Evolutionary conservation across 2,113 vertebrate species (phyloP).

Genomic region (Numida meleagris): DNA sequence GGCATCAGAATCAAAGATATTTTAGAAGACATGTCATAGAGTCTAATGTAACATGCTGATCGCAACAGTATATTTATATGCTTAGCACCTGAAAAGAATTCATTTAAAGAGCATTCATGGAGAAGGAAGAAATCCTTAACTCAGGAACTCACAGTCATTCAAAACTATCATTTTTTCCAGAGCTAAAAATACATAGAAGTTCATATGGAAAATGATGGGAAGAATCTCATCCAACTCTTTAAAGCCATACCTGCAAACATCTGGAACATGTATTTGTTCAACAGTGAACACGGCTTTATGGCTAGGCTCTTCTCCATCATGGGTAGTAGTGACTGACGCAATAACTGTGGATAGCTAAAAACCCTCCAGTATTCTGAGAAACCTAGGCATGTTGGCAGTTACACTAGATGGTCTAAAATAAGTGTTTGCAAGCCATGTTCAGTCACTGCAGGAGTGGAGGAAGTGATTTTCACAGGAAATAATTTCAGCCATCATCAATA

Average conservation of each 20-base stretch:
- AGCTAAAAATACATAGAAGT: neutral
- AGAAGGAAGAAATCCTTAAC: neutral
- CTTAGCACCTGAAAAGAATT: neutral
- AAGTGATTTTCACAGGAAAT: slow-evolving; percentile 12
- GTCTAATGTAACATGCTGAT: neutral
- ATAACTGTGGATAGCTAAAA: neutral
- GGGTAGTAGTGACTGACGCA: neutral
- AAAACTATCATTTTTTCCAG: neutral
- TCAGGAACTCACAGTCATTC: neutral
- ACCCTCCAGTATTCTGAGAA: neutral
- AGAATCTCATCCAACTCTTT: neutral
- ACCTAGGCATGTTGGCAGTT: neutral
- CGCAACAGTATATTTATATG: neutral
- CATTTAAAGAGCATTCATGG: neutral
- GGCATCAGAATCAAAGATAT: neutral
- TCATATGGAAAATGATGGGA: neutral
- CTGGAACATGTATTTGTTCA: neutral
- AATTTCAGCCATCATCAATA: neutral
- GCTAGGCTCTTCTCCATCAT: neutral
- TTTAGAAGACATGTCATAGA: neutral
- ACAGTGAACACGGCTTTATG: neutral
- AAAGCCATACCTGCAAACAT: neutral
- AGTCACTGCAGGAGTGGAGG: neutral
- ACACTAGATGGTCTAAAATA: neutral
- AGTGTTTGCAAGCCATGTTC: slow-evolving; percentile 1